These are phyloP conservation scores for Enteromius fasciolatus DNA, from an alignment of 2,797 vertebrate species.

Conservation along the genomic window DNA sequence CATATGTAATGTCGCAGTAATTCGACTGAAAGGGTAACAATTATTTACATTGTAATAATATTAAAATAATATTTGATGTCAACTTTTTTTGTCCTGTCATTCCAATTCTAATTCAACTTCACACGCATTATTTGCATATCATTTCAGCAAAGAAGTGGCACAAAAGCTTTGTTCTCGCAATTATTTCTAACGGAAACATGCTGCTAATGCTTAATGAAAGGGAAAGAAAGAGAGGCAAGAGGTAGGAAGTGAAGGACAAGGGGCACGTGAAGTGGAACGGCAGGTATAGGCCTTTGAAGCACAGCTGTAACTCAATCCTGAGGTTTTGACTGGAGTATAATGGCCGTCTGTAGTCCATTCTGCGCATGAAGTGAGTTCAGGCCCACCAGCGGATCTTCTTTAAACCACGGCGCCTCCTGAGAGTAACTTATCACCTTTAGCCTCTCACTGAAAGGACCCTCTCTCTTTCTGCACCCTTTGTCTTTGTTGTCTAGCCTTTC, in stretches of 20 bases:
- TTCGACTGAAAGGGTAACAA: not conserved
- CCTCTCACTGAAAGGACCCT: constrained; percentile 44
- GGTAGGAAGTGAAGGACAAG: not conserved
- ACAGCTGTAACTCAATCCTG: constrained; percentile 36
- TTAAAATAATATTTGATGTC: no score
- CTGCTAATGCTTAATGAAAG: constrained; percentile 21
- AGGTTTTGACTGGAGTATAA: constrained; percentile 29
- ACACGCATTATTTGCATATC: not conserved
- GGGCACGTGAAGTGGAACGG: constrained; percentile 27
- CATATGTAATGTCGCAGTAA: no score
- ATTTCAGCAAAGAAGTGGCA: not conserved
- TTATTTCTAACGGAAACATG: constrained; percentile 17
- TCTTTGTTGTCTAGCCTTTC: constrained; percentile 12
- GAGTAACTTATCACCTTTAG: constrained; percentile 56
- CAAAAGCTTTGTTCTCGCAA: not conserved
- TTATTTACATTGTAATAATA: not conserved
- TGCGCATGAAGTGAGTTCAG: constrained; percentile 19
- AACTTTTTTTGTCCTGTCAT: not conserved
- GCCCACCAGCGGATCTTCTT: constrained; percentile 35
- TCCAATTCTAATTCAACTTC: not conserved
- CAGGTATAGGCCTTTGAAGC: constrained; percentile 34
- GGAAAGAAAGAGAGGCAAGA: constrained; percentile 1
- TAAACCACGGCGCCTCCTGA: constrained; percentile 30
- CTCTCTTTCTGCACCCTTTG: constrained; percentile 19
- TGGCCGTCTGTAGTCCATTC: constrained; percentile 34